Base-by-base conservation (phyloP, 2,888 invertebrate species). In the Nudaria mundana region DNA sequence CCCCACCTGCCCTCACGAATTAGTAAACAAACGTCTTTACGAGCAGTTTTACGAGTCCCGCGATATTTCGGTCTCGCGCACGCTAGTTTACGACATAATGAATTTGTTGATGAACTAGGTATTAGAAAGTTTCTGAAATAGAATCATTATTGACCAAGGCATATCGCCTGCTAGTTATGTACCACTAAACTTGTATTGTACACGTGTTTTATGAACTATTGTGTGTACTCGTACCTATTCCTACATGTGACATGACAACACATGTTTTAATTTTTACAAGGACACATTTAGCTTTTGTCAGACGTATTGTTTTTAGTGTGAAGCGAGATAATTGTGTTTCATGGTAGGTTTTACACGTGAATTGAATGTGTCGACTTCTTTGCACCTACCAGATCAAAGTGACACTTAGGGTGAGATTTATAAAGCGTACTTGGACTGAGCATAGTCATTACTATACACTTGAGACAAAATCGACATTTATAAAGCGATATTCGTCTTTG, bases 11-110 rank as follows among this genome's bases (percentile, higher is more conserved):
- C 82, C 79, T 79, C 84, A 84, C 80, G 85, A 85, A 87, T 87
- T 87, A 86, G 88, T 88, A 88, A 88, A 87, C 88, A 88, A 86
- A 87, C 86, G 86, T 76, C 83, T 88, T 88, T 88, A 88, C 86
- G 88, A 86, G 76, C 82, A 76, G 75, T 77, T 88, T 88, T 88
- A 87, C 83, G 87, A 85, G 67, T 48, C 83, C 83, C 81, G 79
- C 85, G 87, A 86, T 88, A 87, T 88, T 88, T 88, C 79, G 84
- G 88, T 85, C 85, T 81, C 81, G 84, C 79, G 75, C 79, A 75
- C 78, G 81, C 71, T 75, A 73, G 76, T 87, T 88, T 87, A 88
- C 87, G 88, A 88, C 86, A 86, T 87, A 88, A 87, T 88, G 86
- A 88, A 88, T 88, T 86, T 82, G 86, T 87, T 88, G 86, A 88